Evolutionary conservation across 1,140 invertebrate species (phyloP).

Genomic region (Nomia melanderi): DNA sequence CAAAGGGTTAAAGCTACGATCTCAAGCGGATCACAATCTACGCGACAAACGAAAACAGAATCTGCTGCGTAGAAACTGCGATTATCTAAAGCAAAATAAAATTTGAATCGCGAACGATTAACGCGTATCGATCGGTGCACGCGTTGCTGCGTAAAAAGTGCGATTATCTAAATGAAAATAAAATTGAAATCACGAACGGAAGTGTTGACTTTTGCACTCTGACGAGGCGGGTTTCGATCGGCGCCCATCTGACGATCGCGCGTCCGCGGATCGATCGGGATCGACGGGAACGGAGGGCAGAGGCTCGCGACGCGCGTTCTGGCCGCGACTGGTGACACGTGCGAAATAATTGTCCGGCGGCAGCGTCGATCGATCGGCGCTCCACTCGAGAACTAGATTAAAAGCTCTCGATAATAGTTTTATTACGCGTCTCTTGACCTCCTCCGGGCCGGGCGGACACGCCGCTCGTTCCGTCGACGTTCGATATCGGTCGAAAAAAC

Average conservation of each 20-base stretch:
- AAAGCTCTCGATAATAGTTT: constrained; percentile 41
- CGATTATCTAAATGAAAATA: constrained; percentile 6
- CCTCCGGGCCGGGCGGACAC: not conserved
- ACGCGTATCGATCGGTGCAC: not conserved
- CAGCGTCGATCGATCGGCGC: constrained; percentile 21
- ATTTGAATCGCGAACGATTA: not conserved
- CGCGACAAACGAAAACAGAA: not conserved
- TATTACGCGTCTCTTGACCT: constrained; percentile 37
- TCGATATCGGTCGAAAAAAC: constrained; percentile 24
- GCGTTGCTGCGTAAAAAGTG: too few species aligned
- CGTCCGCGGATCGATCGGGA: not conserved
- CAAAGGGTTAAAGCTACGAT: too few species aligned
- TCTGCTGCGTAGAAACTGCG: not conserved
- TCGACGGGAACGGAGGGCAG: too few species aligned
- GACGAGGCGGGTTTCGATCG: too few species aligned
- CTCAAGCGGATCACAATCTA: not conserved
- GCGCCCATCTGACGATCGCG: too few species aligned
- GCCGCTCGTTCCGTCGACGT: not conserved
- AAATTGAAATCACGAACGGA: too few species aligned
- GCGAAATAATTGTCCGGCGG: constrained; percentile 21
- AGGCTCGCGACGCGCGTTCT: not conserved
- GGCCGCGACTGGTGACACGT: constrained; percentile 12
- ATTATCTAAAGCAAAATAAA: too few species aligned
- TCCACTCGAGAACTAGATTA: constrained; percentile 37
- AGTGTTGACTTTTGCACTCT: not conserved